Conservation (phyloP, 2,113 vertebrate genomes). For the Cyprinodon brontotheroides region DNA sequence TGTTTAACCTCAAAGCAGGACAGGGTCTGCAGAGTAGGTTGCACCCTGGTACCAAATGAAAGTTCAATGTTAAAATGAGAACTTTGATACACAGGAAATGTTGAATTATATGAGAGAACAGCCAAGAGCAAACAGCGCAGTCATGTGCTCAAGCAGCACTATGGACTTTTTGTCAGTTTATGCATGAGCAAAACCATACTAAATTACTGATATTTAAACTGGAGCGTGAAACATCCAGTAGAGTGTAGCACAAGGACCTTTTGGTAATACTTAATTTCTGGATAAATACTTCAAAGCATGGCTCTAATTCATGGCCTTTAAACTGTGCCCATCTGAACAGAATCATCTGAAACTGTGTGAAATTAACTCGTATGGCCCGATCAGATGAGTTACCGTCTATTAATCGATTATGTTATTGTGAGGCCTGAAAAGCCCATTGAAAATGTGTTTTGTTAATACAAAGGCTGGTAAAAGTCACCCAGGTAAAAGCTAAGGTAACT, state of each 20-base stretch:
- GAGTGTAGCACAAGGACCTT: conserved; percentile 27
- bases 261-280: conserved; percentile 18
- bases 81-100: not conserved
- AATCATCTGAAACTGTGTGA: not conserved
- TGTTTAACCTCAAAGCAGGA: not conserved
- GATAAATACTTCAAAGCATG: conserved; percentile 10
- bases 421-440: not conserved
- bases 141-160: conserved; percentile 7
- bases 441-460: not conserved
- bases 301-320: not conserved
- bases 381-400: not conserved
- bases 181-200: not conserved
- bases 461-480: not conserved
- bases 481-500: not conserved
- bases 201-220: conserved; percentile 4
- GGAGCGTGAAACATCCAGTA: conserved; percentile 18
- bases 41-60: too few relatives aligned
- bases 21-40: not conserved
- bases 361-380: not conserved
- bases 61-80: too few relatives aligned
- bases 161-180: not conserved
- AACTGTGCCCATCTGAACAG: not conserved
- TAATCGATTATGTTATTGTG: not conserved
- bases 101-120: not conserved
- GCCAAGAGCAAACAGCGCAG: not conserved